A percentile compares a stretch with the other conserved stretches of the same genome.
phyloP scores from a whole-genome alignment of 2,888 invertebrate genomes.

The Drosophila falleni region DNA sequence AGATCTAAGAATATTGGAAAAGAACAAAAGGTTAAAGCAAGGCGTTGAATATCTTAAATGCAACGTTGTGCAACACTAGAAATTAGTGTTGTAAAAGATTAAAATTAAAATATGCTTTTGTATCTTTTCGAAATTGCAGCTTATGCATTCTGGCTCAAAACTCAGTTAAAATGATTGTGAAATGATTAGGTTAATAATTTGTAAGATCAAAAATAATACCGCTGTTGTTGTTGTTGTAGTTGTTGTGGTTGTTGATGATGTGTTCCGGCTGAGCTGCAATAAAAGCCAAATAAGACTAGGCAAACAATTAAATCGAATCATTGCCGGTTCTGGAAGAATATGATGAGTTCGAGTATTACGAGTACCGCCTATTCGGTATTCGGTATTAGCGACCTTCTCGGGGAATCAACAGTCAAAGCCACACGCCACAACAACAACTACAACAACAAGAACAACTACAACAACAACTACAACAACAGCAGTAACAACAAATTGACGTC shows the following conservation, averaged over 20 bases:
- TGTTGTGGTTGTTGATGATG: not conserved
- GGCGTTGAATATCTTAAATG: constrained; percentile 1
- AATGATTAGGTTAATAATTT: constrained; percentile 33
- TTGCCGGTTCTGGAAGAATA: constrained; percentile 12
- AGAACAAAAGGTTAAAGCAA: constrained; percentile 3
- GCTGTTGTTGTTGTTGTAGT: not conserved
- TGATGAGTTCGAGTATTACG: constrained; percentile 20
- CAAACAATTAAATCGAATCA: constrained; percentile 31
- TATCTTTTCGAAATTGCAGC: constrained; percentile 7
- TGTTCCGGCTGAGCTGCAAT: constrained; percentile 17
- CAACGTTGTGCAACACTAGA: not conserved
- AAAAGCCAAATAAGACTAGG: constrained; percentile 29
- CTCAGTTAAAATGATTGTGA: constrained; percentile 31
- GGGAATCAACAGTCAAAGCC: constrained; percentile 37
- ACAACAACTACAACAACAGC: constrained; percentile 4
- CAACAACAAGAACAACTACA: constrained; percentile 27
- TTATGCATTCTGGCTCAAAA: constrained; percentile 15
- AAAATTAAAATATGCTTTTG: too few relatives aligned
- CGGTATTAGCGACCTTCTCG: constrained; percentile 41
- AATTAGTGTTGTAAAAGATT: constrained; percentile 1
- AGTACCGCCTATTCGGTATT: constrained; percentile 5
- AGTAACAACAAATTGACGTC: constrained; percentile 39
- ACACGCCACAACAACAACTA: constrained; percentile 42
- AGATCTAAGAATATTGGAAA: not conserved
- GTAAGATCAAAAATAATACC: constrained; percentile 40